Evolutionary conservation across 2,888 invertebrate species (phyloP).

Genomic region (Agrypnus murinus): DNA sequence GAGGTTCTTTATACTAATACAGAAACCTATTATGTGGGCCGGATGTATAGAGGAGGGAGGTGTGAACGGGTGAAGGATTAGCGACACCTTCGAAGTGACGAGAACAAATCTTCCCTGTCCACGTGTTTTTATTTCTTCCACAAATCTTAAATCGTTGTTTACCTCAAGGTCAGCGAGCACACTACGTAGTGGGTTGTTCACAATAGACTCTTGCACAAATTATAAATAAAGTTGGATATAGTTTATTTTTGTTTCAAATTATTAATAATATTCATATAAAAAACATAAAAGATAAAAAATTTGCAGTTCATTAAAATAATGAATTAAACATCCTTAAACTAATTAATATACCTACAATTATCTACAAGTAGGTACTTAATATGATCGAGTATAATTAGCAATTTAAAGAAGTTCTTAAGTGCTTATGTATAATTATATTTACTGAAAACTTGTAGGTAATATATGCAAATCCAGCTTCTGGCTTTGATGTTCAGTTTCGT

Average conservation of each 20-base stretch:
- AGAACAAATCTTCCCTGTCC: conserved; percentile 40
- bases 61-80: conserved; percentile 39
- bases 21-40: conserved; percentile 30
- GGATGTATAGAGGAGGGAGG: conserved; percentile 27
- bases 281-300: too few relatives aligned
- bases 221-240: too few relatives aligned
- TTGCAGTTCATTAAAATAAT: too few relatives aligned
- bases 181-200: conserved; percentile 21
- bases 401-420: too few relatives aligned
- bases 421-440: too few relatives aligned
- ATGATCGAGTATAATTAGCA: too few relatives aligned
- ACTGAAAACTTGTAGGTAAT: too few relatives aligned
- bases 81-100: conserved; percentile 43
- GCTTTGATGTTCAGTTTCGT: conserved; percentile 13
- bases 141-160: conserved; percentile 44
- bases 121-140: conserved; percentile 43
- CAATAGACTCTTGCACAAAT: not conserved
- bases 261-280: too few relatives aligned
- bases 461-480: too few relatives aligned
- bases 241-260: not conserved
- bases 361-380: too few relatives aligned
- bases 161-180: conserved; percentile 33
- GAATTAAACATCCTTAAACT: too few relatives aligned
- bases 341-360: too few relatives aligned
- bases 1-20: conserved; percentile 12